These are phyloP conservation scores for Ctenodactylus gundi DNA, from an alignment of 2,113 vertebrate species.

Conservation along the genomic window DNA sequence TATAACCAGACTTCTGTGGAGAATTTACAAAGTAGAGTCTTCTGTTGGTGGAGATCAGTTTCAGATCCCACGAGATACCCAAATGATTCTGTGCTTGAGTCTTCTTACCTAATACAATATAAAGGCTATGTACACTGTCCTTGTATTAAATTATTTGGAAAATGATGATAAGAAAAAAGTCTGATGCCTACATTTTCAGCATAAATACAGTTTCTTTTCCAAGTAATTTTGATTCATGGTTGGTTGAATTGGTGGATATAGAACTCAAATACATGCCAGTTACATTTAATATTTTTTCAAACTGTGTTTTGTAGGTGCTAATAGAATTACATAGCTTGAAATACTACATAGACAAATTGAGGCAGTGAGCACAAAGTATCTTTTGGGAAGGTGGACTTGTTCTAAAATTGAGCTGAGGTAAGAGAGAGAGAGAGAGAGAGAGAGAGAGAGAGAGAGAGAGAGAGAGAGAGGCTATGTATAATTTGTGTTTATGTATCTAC, in stretches of 20 bases:
- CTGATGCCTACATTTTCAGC: neutral
- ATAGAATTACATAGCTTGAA: neutral
- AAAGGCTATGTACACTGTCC: neutral
- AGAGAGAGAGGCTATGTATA: too few relatives aligned
- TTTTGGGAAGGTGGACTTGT: too few relatives aligned
- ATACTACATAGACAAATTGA: neutral
- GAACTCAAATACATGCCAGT: too few relatives aligned
- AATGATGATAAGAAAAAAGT: neutral
- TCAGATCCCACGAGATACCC: fast-evolving
- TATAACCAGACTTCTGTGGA: neutral
- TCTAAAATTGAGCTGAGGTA: too few relatives aligned
- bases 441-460: too few relatives aligned
- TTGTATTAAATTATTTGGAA: neutral
- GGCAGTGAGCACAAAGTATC: too few relatives aligned
- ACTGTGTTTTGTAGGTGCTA: neutral
- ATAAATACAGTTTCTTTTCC: neutral
- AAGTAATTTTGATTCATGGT: neutral
- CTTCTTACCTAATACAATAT: neutral
- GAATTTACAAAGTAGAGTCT: neutral
- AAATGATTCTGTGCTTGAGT: neutral
- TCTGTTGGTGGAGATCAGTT: neutral
- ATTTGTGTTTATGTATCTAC: too few relatives aligned
- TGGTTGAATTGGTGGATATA: neutral
- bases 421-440: too few relatives aligned
- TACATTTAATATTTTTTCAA: neutral